A percentile compares a stretch with the other conserved stretches of the same genome.
These are phyloP conservation scores for Pentalonia nigronervosa DNA, from an alignment of 1,140 invertebrate genomes.

Conservation along the genomic window DNA sequence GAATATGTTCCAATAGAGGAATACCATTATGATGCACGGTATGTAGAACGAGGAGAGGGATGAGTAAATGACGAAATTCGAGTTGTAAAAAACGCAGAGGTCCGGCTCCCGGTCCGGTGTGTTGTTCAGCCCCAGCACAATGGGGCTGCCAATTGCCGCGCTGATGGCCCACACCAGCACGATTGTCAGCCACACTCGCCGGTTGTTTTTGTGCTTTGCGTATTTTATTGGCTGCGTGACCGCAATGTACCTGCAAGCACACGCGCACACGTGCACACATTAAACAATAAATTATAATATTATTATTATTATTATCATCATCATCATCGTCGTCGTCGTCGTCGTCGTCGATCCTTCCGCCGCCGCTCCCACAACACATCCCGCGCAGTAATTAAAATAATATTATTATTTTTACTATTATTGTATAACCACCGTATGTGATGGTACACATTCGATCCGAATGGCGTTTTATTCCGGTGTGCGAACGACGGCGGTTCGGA, in stretches of 20 bases:
- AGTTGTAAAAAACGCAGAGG: slow-evolving; percentile 95
- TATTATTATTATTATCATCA: background rate
- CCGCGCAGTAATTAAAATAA: background rate
- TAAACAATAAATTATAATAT: background rate
- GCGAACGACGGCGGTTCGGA: no score
- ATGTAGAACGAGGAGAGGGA: slow-evolving; percentile 99
- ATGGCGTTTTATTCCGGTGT: background rate
- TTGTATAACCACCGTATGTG: background rate
- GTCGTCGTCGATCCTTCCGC: background rate
- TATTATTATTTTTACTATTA: background rate
- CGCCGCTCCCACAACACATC: background rate
- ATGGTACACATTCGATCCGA: background rate
- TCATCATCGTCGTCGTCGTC: no score
- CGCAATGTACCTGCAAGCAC: slow-evolving; percentile 89
- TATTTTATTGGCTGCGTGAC: slow-evolving; percentile 99
- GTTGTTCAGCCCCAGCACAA: slow-evolving; percentile 94
- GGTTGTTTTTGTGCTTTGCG: slow-evolving; percentile 97
- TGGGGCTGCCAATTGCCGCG: slow-evolving; percentile 94
- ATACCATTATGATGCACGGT: slow-evolving; percentile 98
- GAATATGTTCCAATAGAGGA: slow-evolving; percentile 98
- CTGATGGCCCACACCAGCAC: slow-evolving; percentile 97
- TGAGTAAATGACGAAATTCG: slow-evolving; percentile 97
- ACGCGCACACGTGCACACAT: background rate
- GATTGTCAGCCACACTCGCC: slow-evolving; percentile 93
- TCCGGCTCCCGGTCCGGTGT: slow-evolving; percentile 79